Conservation (phyloP, 2,797 vertebrate species). For the Sebastes itinus region DNA sequence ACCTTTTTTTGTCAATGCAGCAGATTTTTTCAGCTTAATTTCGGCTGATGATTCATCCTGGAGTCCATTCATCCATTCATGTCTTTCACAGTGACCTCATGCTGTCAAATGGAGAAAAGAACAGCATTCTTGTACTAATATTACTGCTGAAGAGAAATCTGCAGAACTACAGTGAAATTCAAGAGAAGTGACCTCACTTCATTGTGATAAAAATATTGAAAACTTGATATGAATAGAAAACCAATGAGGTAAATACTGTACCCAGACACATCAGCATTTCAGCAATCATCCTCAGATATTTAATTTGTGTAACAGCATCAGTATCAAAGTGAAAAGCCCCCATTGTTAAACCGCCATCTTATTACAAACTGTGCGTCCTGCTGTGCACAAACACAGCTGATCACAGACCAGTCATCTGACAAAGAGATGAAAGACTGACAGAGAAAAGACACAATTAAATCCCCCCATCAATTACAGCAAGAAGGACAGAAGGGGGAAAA, state of each 20-base stretch:
- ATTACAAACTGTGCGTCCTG: not conserved
- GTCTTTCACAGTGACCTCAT: not conserved
- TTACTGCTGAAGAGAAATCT: not conserved
- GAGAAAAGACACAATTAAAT: conserved; percentile 12
- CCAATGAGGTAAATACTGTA: not conserved
- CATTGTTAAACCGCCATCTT: not conserved
- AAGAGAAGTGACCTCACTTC: not conserved
- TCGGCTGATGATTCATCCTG: not conserved
- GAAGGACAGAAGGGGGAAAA: not conserved
- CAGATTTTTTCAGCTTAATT: too few relatives aligned
- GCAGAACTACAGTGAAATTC: not conserved
- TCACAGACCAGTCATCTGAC: conserved; percentile 4
- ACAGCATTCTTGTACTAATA: not conserved
- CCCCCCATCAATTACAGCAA: not conserved
- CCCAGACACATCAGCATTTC: not conserved
- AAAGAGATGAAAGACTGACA: conserved; percentile 2
- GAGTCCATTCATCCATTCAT: not conserved
- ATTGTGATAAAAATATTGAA: not conserved
- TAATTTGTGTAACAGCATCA: not conserved
- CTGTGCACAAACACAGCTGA: not conserved
- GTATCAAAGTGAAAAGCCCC: not conserved
- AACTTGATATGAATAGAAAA: not conserved
- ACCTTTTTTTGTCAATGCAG: too few relatives aligned
- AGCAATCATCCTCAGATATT: not conserved
- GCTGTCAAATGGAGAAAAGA: not conserved